Conservation (phyloP, 2,888 invertebrate genomes). For the Sisyra nigra region DNA sequence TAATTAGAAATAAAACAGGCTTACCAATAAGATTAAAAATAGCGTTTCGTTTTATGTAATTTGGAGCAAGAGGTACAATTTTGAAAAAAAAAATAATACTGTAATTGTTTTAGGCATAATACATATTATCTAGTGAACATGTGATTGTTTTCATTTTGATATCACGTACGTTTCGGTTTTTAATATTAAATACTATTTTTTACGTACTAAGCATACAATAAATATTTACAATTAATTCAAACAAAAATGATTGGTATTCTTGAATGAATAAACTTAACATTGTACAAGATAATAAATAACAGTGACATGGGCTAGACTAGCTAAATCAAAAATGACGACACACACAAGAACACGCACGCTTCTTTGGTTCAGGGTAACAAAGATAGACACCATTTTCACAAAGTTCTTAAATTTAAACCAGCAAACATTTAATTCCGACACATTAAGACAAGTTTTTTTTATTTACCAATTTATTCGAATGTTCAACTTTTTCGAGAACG, state of each 20-base stretch:
- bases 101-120: too few species aligned
- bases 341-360: slow-evolving; percentile 28
- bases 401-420: neutral
- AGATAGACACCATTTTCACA: neutral
- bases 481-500: slow-evolving; percentile 13
- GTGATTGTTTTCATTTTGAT: too few species aligned
- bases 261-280: neutral
- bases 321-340: slow-evolving; percentile 1
- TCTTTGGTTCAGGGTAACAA: slow-evolving; percentile 32
- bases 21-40: too few species aligned
- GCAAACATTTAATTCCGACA: neutral
- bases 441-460: slow-evolving; percentile 1
- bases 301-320: slow-evolving; percentile 3
- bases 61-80: too few species aligned
- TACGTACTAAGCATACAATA: too few species aligned
- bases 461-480: neutral
- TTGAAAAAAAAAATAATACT: too few species aligned
- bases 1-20: too few species aligned
- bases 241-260: neutral
- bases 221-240: too few species aligned
- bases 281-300: slow-evolving; percentile 1
- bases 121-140: too few species aligned
- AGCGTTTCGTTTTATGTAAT: too few species aligned
- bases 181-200: too few species aligned
- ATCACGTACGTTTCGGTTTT: too few species aligned